phyloP scores from a whole-genome alignment of 2,797 vertebrate genomes.

The Scleropages formosus region DNA sequence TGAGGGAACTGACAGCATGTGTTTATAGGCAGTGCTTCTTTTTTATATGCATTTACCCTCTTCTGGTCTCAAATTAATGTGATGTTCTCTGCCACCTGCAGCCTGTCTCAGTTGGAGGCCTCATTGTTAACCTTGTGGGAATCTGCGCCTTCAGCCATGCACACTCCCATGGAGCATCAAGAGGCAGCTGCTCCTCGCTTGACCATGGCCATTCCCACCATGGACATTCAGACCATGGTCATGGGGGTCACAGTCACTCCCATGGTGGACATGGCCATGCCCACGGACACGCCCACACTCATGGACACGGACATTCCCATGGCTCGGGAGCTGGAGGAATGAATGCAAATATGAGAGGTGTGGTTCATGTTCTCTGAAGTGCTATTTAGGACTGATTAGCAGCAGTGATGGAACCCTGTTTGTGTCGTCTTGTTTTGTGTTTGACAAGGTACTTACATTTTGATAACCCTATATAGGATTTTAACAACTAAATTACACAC shows the following conservation, averaged over 20 bases:
- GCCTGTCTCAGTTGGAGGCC: slow-evolving; percentile 93
- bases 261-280: slow-evolving; percentile 69
- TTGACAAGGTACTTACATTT: neutral
- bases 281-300: slow-evolving; percentile 74
- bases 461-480: neutral
- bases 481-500: too few species aligned
- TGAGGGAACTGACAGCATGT: neutral
- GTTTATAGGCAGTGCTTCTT: neutral
- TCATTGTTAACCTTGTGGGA: slow-evolving; percentile 94
- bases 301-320: slow-evolving; percentile 78
- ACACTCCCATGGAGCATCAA: slow-evolving; percentile 72
- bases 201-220: slow-evolving; percentile 76
- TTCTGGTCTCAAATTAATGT: neutral
- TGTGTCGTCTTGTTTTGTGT: neutral
- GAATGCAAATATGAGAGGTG: slow-evolving; percentile 98
- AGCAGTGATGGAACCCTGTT: too few species aligned
- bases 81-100: slow-evolving; percentile 51
- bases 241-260: slow-evolving; percentile 66
- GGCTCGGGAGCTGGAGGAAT: slow-evolving; percentile 78
- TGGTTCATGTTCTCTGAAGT: slow-evolving; percentile 25
- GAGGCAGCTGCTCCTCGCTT: slow-evolving; percentile 66
- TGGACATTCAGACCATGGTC: slow-evolving; percentile 55
- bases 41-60: neutral
- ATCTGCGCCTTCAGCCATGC: slow-evolving; percentile 98
- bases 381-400: neutral